These are phyloP conservation scores for Chelonus formosanus DNA, from an alignment of 2,888 invertebrate species.

Conservation along the genomic window DNA sequence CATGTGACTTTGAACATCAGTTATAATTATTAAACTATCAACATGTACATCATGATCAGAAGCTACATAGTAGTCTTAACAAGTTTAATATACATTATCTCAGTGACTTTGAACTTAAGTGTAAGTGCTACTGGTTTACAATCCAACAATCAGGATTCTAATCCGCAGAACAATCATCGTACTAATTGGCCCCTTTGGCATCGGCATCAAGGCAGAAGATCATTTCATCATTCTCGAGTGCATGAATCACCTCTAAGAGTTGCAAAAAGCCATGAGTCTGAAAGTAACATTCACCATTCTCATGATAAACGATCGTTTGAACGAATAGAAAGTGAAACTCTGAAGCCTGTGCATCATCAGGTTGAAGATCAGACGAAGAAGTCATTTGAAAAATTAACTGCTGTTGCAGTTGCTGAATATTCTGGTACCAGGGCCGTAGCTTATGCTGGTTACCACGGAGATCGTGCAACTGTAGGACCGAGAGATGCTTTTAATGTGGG, in stretches of 20 bases:
- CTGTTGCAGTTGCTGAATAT: constrained; percentile 47
- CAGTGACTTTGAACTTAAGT: constrained; percentile 11
- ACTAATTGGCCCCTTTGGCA: constrained; percentile 5
- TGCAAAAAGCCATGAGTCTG: background rate
- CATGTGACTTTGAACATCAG: no score
- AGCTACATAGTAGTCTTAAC: background rate
- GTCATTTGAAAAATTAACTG: constrained; percentile 47
- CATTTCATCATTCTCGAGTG: constrained; percentile 10
- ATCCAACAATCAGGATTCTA: constrained; percentile 12
- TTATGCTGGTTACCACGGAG: constrained; percentile 49
- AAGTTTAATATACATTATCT: constrained; percentile 31
- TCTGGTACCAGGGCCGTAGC: constrained; percentile 49
- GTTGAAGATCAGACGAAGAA: constrained; percentile 18
- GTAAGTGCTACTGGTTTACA: constrained; percentile 10
- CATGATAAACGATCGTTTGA: background rate
- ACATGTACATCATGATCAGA: no score
- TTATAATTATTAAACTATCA: no score
- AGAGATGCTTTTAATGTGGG: constrained; percentile 31
- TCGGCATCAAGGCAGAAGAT: constrained; percentile 5
- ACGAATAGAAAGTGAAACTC: background rate
- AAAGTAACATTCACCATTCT: background rate
- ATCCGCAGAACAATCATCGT: constrained; percentile 11
- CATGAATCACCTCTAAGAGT: background rate
- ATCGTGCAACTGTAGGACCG: constrained; percentile 31
- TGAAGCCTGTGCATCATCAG: background rate